phyloP scores from a whole-genome alignment of 2,113 vertebrate species.

The Tenrec ecaudatus region DNA sequence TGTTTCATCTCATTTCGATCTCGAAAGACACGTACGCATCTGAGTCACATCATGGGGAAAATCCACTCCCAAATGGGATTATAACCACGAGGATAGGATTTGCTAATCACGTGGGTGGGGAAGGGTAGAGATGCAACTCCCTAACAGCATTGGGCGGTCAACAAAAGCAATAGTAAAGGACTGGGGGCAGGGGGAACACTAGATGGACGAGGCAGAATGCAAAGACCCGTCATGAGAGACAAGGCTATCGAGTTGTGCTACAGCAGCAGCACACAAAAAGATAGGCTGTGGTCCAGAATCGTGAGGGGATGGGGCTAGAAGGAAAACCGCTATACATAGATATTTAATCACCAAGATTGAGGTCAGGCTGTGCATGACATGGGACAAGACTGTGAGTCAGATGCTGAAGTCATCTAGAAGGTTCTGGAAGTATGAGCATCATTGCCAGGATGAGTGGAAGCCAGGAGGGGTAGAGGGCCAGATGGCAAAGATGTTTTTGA shows the following conservation, averaged over 20 bases:
- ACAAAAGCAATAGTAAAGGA: not conserved
- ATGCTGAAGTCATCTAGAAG: conserved; percentile 44
- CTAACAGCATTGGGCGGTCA: not conserved
- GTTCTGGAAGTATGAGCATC: not conserved
- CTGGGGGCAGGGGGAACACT: not conserved
- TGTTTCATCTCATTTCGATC: not conserved
- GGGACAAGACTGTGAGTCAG: conserved; percentile 29
- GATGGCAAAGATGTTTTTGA: not conserved
- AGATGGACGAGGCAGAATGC: not conserved
- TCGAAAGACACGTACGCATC: not conserved
- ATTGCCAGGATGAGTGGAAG: not conserved
- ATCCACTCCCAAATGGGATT: not conserved
- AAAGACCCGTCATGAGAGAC: not conserved
- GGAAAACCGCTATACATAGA: not conserved
- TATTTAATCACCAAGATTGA: not conserved
- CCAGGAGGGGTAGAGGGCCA: conserved; percentile 32
- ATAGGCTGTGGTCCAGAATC: not conserved
- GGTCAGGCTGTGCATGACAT: not conserved
- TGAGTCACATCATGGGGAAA: not conserved
- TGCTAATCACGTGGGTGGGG: not conserved
- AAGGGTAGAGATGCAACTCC: not conserved
- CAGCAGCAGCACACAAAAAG: not conserved
- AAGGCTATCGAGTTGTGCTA: not conserved
- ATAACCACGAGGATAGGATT: not conserved
- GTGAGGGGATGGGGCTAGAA: not conserved